Percentiles rank a stretch among this genome's conserved stretches.
These are phyloP conservation scores for Melipona bicolor DNA, from an alignment of 2,888 invertebrate species.

Conservation along the genomic window DNA sequence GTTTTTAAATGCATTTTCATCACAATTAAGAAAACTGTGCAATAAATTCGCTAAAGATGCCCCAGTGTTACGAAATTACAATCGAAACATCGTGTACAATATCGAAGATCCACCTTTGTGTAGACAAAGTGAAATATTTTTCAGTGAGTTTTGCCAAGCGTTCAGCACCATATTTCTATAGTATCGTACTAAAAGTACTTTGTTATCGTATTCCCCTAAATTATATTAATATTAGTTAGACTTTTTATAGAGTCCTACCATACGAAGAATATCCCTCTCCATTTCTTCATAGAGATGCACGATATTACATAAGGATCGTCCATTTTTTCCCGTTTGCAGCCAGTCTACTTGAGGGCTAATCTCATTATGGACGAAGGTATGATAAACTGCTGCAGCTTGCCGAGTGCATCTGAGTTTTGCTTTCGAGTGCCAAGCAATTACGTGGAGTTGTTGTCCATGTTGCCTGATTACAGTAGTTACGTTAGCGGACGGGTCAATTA, in stretches of 20 bases:
- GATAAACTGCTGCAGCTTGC: slow-evolving; percentile 87
- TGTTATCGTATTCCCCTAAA: slow-evolving; percentile 29
- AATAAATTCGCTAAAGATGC: background rate
- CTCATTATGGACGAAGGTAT: slow-evolving; percentile 92
- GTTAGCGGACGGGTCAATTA: slow-evolving; percentile 81
- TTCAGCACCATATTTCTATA: slow-evolving; percentile 24
- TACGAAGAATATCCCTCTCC: slow-evolving; percentile 41
- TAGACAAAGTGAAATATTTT: background rate
- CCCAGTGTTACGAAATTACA: background rate
- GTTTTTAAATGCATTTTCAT: slow-evolving; percentile 21
- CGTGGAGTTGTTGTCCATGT: slow-evolving; percentile 79
- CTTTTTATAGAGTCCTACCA: slow-evolving; percentile 55
- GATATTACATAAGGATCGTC: slow-evolving; percentile 68
- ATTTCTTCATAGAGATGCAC: slow-evolving; percentile 55
- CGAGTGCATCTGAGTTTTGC: slow-evolving; percentile 79
- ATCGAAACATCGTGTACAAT: background rate
- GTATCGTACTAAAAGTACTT: slow-evolving; percentile 25
- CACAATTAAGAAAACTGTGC: slow-evolving; percentile 5
- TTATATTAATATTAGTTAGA: slow-evolving; percentile 57
- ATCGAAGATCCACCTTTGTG: background rate
- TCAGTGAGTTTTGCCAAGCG: background rate
- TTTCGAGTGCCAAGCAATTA: slow-evolving; percentile 82
- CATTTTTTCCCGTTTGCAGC: slow-evolving; percentile 87
- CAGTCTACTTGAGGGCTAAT: slow-evolving; percentile 90
- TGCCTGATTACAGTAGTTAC: slow-evolving; percentile 82